A percentile compares a stretch with the other conserved stretches of the same genome.
phyloP scores from a whole-genome alignment of 2,888 invertebrate species.

The Diplolepis rosae region DNA sequence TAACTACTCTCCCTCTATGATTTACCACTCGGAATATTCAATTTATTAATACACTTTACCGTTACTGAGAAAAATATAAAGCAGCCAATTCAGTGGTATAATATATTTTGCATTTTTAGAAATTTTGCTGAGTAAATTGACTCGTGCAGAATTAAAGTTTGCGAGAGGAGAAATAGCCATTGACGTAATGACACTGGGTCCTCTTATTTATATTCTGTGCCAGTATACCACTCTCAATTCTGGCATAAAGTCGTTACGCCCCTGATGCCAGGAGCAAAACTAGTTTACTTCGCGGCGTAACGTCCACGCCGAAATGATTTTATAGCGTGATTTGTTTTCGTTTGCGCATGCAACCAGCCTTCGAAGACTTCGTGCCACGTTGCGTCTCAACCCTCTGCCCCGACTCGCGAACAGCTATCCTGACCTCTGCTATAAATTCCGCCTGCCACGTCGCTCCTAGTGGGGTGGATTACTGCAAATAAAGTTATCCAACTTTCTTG shows the following conservation, averaged over 20 bases:
- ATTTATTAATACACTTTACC: too few relatives aligned
- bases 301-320: slow-evolving; percentile 54
- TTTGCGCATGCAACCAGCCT: slow-evolving; percentile 35
- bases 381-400: slow-evolving; percentile 21
- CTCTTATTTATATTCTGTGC: background rate
- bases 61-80: background rate
- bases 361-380: slow-evolving; percentile 36
- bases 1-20: background rate
- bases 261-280: slow-evolving; percentile 48
- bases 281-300: slow-evolving; percentile 50
- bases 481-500: slow-evolving; percentile 50
- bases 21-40: too few relatives aligned
- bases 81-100: background rate
- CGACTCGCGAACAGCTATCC: slow-evolving; percentile 45
- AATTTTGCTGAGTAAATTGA: background rate
- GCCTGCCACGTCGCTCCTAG: slow-evolving; percentile 35
- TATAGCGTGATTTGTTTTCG: slow-evolving; percentile 50
- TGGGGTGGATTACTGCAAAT: slow-evolving; percentile 47
- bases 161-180: background rate
- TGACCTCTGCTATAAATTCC: slow-evolving; percentile 43
- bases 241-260: slow-evolving; percentile 51
- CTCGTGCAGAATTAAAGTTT: background rate
- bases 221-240: slow-evolving; percentile 42
- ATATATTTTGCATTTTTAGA: background rate
- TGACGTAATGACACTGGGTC: background rate